Base-by-base conservation (phyloP, 1,140 invertebrate species). In the Catajapyx aquilonaris region DNA sequence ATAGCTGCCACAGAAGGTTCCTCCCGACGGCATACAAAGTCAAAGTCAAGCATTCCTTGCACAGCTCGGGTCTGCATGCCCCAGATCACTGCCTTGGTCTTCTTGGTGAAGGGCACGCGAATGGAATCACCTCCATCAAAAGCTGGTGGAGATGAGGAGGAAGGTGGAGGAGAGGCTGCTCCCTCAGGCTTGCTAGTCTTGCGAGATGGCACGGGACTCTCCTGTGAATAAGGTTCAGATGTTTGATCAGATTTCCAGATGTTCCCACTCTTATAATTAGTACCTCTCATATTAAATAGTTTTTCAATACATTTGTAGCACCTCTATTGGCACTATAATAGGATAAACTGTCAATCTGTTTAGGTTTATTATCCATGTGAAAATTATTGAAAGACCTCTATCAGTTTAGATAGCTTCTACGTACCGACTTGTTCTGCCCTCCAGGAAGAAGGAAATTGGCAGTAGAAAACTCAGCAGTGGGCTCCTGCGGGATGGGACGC, bases 21-120 rank as follows among this genome's bases (percentile, higher is more conserved):
- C 39, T 69, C 63, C 44, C 95, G 70, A 15, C 84, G 73, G 57
- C 93, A 98, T 10, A 96, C 90, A 60, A 94, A 97, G 60, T 99
- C 95, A 65, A 98, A 99, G 57, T 99, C 95, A 32, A 99, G 55
- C 91, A 97, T 98, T 41, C 73, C 68, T 59, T 96, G 93, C 20
- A 97, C 90, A n/a, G 93, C 94, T 41, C 90, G 64, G 10, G 80
- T 84, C 62, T 99, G 95, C 87, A 98, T 96, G 31, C 95, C 95
- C 93, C 93, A 99, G 19, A 99, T 77, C 48, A 99, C 95, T 5
- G 90, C 73, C 57, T 86, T 87, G 1, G 93, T 97, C 40, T 69
- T 67, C 34, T 71, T 71, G 1, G 67, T 75, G 59, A 97, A 96
- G 7, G 38, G 18, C 31, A 41, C 39, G 17, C n/a, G n/a, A n/a